Evolutionary conservation across 2,797 vertebrate species (phyloP), one percentile per base, ranked within the genome.

Genomic region (Cyclura pinguis): DNA sequence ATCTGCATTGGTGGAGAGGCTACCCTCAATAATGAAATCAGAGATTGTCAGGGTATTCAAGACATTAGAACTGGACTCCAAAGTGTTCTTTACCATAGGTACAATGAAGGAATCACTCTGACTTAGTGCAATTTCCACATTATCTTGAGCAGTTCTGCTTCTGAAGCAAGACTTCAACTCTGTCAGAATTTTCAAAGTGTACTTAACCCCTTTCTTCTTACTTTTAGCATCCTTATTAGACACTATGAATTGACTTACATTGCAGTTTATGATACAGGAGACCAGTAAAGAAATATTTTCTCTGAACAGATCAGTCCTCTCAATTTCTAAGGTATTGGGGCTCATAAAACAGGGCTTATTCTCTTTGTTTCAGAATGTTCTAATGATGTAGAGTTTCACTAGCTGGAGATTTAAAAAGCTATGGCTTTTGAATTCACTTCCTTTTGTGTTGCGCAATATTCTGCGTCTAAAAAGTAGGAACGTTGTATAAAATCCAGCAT

Each of bases 101-200:
- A 64, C 90, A 20, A 0, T 88, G 32, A 88, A 74, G 1, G 2
- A 29, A 92, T 83, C 88, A 22, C 35, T 1, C 59, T 80, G 14
- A 9, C 47, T 13, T 69, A n/a, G 6, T 74, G 24, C 38, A 82
- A 90, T 52, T 20, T 22, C 20, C 62, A 50, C 3, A 47, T 86
- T 90, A 38, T 86, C 69, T 62, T 47, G n/a, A 73, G 22, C 42
- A 74, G 42, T 35, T 32, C 35, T 90, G 42, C 22, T 86, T 62
- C 76, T 47, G 64, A 90, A 72, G 29, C 38, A 72, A 59, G 6
- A 27, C 47, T 64, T 57, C 32, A 38, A 47, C 10, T 72, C 22
- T 38, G 3, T 57, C n/a, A 50, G 16, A 73, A 78, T 6, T 55
- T 50, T 72, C 59, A 22, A 80, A 88, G 14, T 42, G 42, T 32